Conservation (phyloP, 2,797 vertebrate genomes). For the Trachurus trachurus region DNA sequence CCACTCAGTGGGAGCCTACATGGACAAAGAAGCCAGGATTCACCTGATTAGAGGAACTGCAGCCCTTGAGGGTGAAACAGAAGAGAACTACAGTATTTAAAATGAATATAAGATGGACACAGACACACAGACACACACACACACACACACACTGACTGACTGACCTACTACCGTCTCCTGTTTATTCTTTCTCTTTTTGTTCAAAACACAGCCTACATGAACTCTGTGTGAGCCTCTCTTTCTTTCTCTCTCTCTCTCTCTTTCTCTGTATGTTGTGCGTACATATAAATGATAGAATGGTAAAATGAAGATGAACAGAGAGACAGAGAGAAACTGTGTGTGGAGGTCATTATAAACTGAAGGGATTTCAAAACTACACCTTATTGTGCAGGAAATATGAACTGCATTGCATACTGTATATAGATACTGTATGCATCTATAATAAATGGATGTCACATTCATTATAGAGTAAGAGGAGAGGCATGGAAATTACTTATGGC, state of each 20-base stretch:
- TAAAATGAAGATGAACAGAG: not conserved
- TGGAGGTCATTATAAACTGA: conserved; percentile 19
- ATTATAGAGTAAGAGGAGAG: conserved; percentile 50
- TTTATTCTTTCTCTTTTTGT: conserved; percentile 3
- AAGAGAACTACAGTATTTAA: conserved; percentile 70
- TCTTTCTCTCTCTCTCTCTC: too few relatives aligned
- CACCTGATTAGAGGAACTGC: conserved; percentile 71
- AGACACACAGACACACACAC: conserved; percentile 26
- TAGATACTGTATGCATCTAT: conserved; percentile 34
- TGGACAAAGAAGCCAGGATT: conserved; percentile 63
- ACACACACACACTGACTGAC: conserved; percentile 19
- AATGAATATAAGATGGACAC: conserved; percentile 39
- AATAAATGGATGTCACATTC: conserved; percentile 52
- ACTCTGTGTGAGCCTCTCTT: not conserved
- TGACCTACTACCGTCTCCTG: conserved; percentile 36
- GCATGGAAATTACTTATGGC: conserved; percentile 49
- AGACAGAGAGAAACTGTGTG: not conserved
- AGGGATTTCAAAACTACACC: conserved; percentile 9
- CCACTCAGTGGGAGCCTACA: conserved; percentile 56
- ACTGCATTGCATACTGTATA: conserved; percentile 12
- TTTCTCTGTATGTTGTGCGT: not conserved
- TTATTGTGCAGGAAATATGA: conserved; percentile 15
- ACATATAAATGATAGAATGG: not conserved
- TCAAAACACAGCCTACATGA: not conserved
- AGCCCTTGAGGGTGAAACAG: conserved; percentile 71